Evolutionary conservation across 2,888 invertebrate genomes (phyloP), one percentile per base, ranked within the genome.

Genomic region (Hymenopus coronatus): DNA sequence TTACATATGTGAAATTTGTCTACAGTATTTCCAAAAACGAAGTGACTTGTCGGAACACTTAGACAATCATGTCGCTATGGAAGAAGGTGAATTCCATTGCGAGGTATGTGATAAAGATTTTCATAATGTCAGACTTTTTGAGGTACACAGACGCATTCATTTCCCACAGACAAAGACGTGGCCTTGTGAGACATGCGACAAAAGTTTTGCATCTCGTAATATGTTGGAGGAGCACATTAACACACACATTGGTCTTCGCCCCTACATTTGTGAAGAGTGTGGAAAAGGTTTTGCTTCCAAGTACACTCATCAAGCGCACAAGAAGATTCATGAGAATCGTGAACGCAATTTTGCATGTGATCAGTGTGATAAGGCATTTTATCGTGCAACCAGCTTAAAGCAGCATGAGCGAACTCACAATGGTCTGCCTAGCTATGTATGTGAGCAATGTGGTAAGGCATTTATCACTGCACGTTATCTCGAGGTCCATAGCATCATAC

Each of bases 401-500:
- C 97, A 97, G 90, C 97, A 97, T 91, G 96, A 96, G 92, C 95
- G 96, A 91, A 96, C 96, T 0, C 97, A 97, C 91, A 94, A 95
- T 0, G 96, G 96, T 0, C 92, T 96, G 28, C 97, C 96, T 91
- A 96, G 96, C 91, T 96, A 95, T 91, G 93, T 96, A 20, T 97
- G 97, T 91, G 95, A 94, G 89, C 93, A 95, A 28, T 97, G 97
- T 91, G 95, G 96, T 95, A 92, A 93, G 95, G 96, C 96, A 28
- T 97, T 97, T 93, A 96, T 96, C 3, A 96, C 97, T 0, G 95
- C 96, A 8, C 97, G 97, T 91, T 97, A 97, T 92, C 91, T 96
- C 84, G 96, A 96, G 90, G 96, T 97, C 0, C 97, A 97, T 92
- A 96, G 96, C 85, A 96, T 97, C 84, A 96, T 97, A 0, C 97